Percentiles rank a stretch among this genome's conserved stretches.
Conservation (phyloP, 2,888 invertebrate genomes). For the Brenthis hecate region DNA sequence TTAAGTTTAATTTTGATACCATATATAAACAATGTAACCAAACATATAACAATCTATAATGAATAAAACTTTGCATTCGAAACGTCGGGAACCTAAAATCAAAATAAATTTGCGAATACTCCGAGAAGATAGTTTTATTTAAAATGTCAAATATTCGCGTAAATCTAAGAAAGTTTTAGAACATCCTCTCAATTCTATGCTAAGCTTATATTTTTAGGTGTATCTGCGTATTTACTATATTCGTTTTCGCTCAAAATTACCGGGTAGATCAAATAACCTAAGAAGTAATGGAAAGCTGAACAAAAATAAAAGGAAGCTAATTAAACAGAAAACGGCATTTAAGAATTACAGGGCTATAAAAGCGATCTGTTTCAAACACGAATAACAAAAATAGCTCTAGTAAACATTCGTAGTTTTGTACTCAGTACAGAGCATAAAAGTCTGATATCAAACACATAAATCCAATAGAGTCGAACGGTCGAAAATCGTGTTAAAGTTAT, state of each 20-base stretch:
- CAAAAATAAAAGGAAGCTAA: not conserved
- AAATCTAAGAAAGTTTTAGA: no score
- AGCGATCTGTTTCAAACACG: constrained; percentile 19
- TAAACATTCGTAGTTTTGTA: constrained; percentile 32
- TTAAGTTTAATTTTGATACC: not conserved
- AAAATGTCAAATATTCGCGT: no score
- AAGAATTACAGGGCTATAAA: constrained; percentile 20
- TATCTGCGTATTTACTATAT: no score
- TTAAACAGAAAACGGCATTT: not conserved
- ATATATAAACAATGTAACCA: not conserved
- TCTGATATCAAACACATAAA: constrained; percentile 38
- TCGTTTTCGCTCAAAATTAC: not conserved
- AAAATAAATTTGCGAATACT: no score
- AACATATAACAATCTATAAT: not conserved
- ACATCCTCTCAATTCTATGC: no score
- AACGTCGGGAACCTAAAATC: no score
- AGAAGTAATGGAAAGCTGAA: not conserved
- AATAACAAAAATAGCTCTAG: constrained; percentile 27
- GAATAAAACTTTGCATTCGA: no score
- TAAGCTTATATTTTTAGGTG: no score
- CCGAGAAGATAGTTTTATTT: no score
- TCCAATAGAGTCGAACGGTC: constrained; percentile 34
- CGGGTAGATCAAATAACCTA: not conserved
- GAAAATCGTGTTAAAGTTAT: constrained; percentile 32
- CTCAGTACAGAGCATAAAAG: constrained; percentile 35